Evolutionary conservation across 1,140 invertebrate species (phyloP), one percentile per base, ranked within the genome.

Genomic region (Apis laboriosa): DNA sequence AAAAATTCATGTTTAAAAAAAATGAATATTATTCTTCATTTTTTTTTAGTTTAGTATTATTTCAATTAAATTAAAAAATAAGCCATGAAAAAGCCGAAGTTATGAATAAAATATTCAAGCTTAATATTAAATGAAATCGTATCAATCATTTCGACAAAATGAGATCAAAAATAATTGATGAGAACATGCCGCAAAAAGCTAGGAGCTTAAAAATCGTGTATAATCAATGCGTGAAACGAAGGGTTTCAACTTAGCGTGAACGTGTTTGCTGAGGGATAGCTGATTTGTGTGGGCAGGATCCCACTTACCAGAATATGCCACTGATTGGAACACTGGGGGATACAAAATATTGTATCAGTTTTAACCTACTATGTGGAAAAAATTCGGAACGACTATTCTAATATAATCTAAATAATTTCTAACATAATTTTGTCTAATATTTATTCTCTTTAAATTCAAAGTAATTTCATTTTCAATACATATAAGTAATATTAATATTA

Each of bases 221-320:
- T 77, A 66, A 77, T 83, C 73, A 86, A 85, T 75, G 61, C 85
- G 76, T 88, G 77, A 85, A 84, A 91, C 80, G 66, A 86, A 88
- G 77, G 77, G 84, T 84, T 91, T 89, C 89, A 87, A 93, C 90
- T 93, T 93, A 93, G 92, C 92, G 92, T 93, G 89, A 92, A 88
- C 90, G 87, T 93, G 90, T 92, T 91, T 91, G 91, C 87, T 88
- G 89, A 90, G 75, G 90, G 86, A 88, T 91, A 89, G 90, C 90
- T 90, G 90, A 89, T 89, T 91, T 91, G 90, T 90, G 93, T 93
- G 93, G 93, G 93, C 91, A 88, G 90, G 90, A 92, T 93, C 93
- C 95, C 95, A 97, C 97, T 98, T 97, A 98, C 97, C 97, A 95
- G 97, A 97, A 95, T 97, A 98, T 95, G 97, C 97, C 96, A 98